Base-by-base conservation (phyloP, 2,113 vertebrate genomes). In the Piprites chloris region DNA sequence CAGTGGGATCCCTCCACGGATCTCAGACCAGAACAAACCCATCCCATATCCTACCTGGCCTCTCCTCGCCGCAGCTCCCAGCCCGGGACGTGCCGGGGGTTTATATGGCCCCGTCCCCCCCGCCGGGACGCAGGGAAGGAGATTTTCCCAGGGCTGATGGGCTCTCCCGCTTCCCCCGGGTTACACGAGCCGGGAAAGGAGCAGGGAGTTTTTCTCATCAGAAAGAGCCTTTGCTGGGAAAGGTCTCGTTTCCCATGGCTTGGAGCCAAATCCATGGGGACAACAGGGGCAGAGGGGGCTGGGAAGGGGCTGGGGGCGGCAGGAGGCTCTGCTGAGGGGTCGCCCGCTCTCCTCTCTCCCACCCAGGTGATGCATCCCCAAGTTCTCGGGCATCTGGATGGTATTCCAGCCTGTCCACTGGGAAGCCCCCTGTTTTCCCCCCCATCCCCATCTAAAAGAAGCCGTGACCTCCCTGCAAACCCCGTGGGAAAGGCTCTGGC, bases 71-170 rank as follows among this genome's bases (percentile, higher is more conserved):
- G 6, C 77, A 63, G 68, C 69, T 91, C 42, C 75, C 35, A 3
- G 50, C 20, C 35, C 0, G 0, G 68, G 80, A 35, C 1, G 39
- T 24, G 85, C 49, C 1, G 14, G 16, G 41, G 19, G 14, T 84
- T 93, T 88, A 67, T 66, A 79, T 5, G 32, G 87, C 73, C 65
- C 61, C 3, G 4, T 41, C 79, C n/a, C 8, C 37, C 63, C 79
- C 15, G 0, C 35, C 2, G 20, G 49, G 33, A 30, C 6, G 14
- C 1, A 3, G 49, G 49, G 35, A 52, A 42, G 53, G 85, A 71
- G 65, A 59, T 44, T 78, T 97, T 97, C 94, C 96, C 97, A 97
- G 7, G 49, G 65, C 92, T 33, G 15, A 28, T 3, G 27, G 9
- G 19, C 44, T 62, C 62, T 69, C 53, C 52, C 6, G 6, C 77